phyloP scores from a whole-genome alignment of 2,113 vertebrate genomes.

The Cepphus grylle region DNA sequence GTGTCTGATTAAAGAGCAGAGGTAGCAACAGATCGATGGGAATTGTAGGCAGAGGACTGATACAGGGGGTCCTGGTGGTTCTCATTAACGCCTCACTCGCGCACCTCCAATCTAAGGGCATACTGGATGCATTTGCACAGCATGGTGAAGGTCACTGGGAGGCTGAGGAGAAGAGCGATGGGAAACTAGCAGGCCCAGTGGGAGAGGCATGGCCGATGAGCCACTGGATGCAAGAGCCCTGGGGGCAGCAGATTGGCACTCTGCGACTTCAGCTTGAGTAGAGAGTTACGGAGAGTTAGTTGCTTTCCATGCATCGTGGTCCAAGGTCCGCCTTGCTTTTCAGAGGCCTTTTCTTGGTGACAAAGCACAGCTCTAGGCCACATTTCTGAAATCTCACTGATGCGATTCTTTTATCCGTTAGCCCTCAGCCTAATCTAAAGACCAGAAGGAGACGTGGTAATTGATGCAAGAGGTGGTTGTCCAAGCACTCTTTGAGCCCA shows the following conservation, averaged over 20 bases:
- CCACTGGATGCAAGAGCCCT: rapidly evolving
- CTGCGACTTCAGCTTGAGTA: not conserved
- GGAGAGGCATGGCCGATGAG: not conserved
- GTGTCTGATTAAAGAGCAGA: not conserved
- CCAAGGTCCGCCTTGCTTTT: not conserved
- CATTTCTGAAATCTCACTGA: not conserved
- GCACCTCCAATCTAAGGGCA: not conserved
- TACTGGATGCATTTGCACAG: not conserved
- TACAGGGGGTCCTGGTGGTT: not conserved
- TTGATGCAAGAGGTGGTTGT: not conserved
- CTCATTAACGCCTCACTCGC: not conserved
- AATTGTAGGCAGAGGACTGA: not conserved
- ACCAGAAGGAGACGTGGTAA: not conserved
- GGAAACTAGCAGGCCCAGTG: not conserved
- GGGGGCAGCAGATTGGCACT: not conserved
- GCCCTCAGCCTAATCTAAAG: not conserved
- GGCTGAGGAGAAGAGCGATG: not conserved
- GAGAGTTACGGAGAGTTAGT: not conserved
- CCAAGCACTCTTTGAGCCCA: not conserved
- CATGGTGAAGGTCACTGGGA: not conserved
- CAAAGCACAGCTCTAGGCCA: not conserved
- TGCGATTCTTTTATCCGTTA: not conserved
- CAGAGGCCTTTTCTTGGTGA: not conserved
- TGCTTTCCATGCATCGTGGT: not conserved
- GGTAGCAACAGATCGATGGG: not conserved